Percentiles rank a stretch among this genome's conserved stretches.
Evolutionary conservation across 2,888 invertebrate genomes (phyloP).

Genomic region (Cephus pygmeus): DNA sequence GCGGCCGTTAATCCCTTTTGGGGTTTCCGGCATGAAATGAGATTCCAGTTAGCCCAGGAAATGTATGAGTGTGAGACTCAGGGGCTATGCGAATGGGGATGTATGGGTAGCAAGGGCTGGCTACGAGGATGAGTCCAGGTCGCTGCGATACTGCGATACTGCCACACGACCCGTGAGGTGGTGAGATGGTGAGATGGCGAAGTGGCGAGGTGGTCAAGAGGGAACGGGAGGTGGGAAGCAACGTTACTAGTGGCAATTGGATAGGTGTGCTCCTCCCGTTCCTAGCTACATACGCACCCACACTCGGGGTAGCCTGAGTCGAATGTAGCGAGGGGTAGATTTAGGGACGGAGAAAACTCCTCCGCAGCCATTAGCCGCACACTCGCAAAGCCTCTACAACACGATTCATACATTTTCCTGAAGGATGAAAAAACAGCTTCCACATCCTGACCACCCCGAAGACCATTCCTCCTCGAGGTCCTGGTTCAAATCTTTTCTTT

Average conservation of each 20-base stretch:
- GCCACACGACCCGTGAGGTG: not conserved
- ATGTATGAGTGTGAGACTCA: constrained; percentile 35
- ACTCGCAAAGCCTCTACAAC: constrained; percentile 61
- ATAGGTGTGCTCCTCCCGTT: not conserved
- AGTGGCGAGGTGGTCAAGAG: not conserved
- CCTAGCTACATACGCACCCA: not conserved
- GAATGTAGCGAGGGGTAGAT: constrained; percentile 43
- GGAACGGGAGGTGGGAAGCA: not conserved
- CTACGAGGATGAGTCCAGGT: not conserved
- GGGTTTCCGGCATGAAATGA: constrained; percentile 59
- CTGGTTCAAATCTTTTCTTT: not conserved
- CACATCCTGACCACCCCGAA: not conserved
- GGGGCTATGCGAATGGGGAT: constrained; percentile 10
- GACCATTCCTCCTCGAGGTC: not conserved
- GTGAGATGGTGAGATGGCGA: not conserved
- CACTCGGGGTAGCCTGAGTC: not conserved
- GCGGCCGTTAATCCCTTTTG: constrained; percentile 60
- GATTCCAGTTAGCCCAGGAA: constrained; percentile 55
- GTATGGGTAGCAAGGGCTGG: not conserved
- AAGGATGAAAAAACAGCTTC: constrained; percentile 54
- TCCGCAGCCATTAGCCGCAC: constrained; percentile 60
- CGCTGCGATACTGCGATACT: not conserved
- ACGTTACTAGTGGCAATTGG: constrained; percentile 27
- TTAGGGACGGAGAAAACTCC: constrained; percentile 50
- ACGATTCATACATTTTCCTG: constrained; percentile 65